Conservation (phyloP, 23 tunicate genomes). For the Halocynthia aurantium region DNA sequence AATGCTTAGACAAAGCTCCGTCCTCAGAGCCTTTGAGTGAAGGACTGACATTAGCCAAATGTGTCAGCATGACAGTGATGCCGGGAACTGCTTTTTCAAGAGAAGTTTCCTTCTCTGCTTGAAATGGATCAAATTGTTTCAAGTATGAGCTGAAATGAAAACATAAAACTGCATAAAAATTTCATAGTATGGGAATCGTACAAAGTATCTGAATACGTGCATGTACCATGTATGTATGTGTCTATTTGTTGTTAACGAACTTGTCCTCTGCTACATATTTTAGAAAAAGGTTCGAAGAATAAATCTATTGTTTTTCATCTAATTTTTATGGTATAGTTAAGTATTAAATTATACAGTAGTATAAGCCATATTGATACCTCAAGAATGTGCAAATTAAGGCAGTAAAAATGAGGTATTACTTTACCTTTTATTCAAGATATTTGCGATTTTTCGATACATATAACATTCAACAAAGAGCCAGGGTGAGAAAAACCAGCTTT, state of each 20-base stretch:
- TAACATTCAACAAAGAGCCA: constrained; percentile 82
- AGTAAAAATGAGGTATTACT: background rate
- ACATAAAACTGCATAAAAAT: background rate
- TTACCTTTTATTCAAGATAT: constrained; percentile 49
- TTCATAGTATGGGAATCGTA: too few species aligned
- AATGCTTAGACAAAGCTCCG: background rate
- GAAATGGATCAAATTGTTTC: constrained; percentile 55
- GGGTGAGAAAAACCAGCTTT: constrained; percentile 24
- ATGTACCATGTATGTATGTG: too few species aligned
- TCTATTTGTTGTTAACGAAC: background rate
- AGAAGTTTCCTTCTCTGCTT: constrained; percentile 36
- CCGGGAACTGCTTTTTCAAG: constrained; percentile 45
- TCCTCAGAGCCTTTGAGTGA: background rate
- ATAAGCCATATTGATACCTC: too few species aligned
- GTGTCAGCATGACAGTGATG: constrained; percentile 25
- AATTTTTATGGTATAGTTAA: too few species aligned
- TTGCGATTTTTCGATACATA: constrained; percentile 53
- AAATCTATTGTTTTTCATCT: too few species aligned
- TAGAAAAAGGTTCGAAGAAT: too few species aligned
- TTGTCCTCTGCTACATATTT: too few species aligned
- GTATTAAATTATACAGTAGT: too few species aligned
- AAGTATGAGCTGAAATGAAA: constrained; percentile 35
- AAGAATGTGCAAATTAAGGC: too few species aligned
- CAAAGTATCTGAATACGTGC: background rate
- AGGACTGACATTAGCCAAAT: constrained; percentile 10